These are phyloP conservation scores for Phorcus lineatus DNA, from an alignment of 2,888 invertebrate genomes.

Conservation along the genomic window DNA sequence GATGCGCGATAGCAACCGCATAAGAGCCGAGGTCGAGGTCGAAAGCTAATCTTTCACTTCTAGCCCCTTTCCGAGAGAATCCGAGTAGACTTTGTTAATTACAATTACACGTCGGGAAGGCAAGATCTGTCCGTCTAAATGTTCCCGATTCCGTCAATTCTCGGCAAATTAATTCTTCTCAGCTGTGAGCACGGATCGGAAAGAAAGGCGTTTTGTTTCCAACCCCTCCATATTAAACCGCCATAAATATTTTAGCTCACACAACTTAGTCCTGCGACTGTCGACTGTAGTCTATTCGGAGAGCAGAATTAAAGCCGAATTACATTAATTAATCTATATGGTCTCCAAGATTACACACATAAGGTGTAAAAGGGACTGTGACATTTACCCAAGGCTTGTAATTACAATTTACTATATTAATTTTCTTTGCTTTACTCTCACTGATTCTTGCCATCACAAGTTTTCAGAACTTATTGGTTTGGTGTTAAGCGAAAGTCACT, in stretches of 20 bases:
- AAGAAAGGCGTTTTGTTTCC: slow-evolving; percentile 24
- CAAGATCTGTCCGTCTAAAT: slow-evolving; percentile 2
- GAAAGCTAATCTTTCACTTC: slow-evolving; percentile 21
- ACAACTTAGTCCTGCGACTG: not conserved
- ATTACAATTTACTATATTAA: not conserved
- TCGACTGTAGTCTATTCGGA: not conserved
- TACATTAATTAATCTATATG: slow-evolving; percentile 17
- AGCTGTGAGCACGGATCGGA: not conserved
- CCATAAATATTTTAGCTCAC: slow-evolving; percentile 20
- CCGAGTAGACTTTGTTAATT: slow-evolving; percentile 26
- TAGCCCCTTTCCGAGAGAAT: not conserved
- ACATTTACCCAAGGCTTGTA: not conserved
- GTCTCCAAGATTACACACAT: not conserved
- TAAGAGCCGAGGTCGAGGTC: not conserved
- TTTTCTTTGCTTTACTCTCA: not conserved
- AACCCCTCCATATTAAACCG: slow-evolving; percentile 21
- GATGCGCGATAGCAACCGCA: slow-evolving; percentile 27
- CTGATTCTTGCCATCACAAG: too few species aligned
- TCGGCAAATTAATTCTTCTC: slow-evolving; percentile 18
- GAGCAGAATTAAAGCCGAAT: slow-evolving; percentile 11
- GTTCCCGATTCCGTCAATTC: slow-evolving; percentile 15
- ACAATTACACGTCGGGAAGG: slow-evolving; percentile 28
- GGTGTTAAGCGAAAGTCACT: too few species aligned
- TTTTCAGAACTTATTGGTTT: too few species aligned
- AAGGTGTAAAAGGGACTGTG: not conserved